phyloP scores from a whole-genome alignment of 2,113 vertebrate species.

The Eudyptes chrysolophus region DNA sequence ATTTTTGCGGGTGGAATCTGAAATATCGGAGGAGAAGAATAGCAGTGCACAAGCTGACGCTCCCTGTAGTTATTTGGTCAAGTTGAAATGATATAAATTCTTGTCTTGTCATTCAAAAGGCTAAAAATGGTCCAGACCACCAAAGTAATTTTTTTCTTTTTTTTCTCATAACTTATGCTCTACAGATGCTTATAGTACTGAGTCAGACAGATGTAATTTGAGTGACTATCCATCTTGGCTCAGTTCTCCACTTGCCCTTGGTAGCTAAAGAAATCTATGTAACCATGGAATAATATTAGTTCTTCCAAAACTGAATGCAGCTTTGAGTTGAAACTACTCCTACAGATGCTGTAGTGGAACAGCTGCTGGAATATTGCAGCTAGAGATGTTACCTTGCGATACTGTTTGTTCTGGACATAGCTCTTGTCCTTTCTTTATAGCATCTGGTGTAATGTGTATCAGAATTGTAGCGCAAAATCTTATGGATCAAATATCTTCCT shows the following conservation, averaged over 20 bases:
- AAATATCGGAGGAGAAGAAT: not conserved
- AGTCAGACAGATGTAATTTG: not conserved
- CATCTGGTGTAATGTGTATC: not conserved
- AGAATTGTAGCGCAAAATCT: not conserved
- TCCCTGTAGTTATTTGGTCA: not conserved
- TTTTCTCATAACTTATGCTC: not conserved
- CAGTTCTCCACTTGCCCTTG: not conserved
- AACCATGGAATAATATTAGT: not conserved
- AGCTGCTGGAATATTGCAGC: not conserved
- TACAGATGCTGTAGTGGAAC: not conserved
- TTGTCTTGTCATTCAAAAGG: not conserved
- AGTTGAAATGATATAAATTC: not conserved
- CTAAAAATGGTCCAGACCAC: not conserved
- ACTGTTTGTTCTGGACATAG: not conserved
- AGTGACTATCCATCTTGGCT: not conserved
- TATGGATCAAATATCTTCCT: not conserved
- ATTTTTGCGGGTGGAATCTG: not conserved
- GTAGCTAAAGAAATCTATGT: constrained; percentile 9
- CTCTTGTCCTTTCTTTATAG: not conserved
- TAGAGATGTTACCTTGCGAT: not conserved
- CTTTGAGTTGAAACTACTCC: not conserved
- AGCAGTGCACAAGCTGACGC: not conserved
- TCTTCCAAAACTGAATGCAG: not conserved
- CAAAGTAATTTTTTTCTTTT: not conserved
- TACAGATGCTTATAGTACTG: not conserved